Evolutionary conservation across 2,888 invertebrate species (phyloP).

Genomic region (Chaitophorus viminalis): DNA sequence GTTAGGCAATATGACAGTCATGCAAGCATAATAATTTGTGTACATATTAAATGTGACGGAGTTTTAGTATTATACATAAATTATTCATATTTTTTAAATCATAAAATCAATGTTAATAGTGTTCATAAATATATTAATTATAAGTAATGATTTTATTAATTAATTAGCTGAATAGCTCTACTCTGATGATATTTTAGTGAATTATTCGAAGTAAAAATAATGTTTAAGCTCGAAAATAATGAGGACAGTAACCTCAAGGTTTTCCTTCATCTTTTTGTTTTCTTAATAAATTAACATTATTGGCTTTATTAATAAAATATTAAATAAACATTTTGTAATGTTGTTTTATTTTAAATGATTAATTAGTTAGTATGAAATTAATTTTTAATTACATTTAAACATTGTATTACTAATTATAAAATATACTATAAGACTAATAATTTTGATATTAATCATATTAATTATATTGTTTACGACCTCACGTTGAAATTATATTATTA

Average conservation of each 20-base stretch:
- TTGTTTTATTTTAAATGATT: too few species aligned
- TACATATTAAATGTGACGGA: not conserved
- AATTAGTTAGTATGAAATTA: too few species aligned
- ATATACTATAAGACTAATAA: not conserved
- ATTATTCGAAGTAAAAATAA: too few species aligned
- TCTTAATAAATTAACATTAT: too few species aligned
- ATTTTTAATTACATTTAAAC: not conserved
- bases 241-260: too few species aligned
- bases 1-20: constrained; percentile 10
- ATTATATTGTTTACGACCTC: not conserved
- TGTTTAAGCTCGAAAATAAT: too few species aligned
- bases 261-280: too few species aligned
- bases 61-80: not conserved
- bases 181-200: too few species aligned
- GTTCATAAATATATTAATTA: not conserved
- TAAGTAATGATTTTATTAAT: not conserved
- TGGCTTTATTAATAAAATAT: too few species aligned
- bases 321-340: too few species aligned
- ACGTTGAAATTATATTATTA: not conserved
- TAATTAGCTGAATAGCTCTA: too few species aligned
- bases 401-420: not conserved
- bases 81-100: not conserved
- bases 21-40: not conserved
- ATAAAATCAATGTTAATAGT: not conserved
- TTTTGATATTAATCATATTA: not conserved